Conservation (phyloP, 2,797 vertebrate species). For the Notolepis coatsorum region DNA sequence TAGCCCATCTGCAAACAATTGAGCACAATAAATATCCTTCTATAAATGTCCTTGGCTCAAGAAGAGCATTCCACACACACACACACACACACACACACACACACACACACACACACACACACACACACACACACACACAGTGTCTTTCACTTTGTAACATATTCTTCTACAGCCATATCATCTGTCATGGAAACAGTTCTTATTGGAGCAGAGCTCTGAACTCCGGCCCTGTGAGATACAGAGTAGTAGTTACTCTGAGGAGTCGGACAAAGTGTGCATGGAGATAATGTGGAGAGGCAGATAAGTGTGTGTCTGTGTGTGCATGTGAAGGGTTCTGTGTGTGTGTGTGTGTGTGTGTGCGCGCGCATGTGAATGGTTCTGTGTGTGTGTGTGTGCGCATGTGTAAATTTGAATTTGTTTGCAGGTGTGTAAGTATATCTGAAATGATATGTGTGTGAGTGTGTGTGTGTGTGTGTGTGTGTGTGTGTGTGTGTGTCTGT, state of each 20-base stretch:
- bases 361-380: too few relatives aligned
- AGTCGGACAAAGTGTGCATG: slow-evolving; percentile 1
- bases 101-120: too few relatives aligned
- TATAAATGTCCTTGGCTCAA: background rate
- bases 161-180: background rate
- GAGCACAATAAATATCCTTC: background rate
- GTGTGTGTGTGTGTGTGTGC: background rate
- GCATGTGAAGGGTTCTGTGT: background rate
- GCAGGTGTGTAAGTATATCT: too few relatives aligned
- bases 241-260: background rate
- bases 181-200: background rate
- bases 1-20: background rate
- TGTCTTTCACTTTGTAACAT: too few relatives aligned
- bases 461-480: background rate
- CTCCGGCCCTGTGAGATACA: background rate
- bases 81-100: too few relatives aligned
- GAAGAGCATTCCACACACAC: too few relatives aligned
- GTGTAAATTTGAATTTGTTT: too few relatives aligned
- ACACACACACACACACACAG: too few relatives aligned
- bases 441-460: too few relatives aligned
- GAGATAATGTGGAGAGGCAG: background rate
- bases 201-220: too few relatives aligned
- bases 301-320: background rate
- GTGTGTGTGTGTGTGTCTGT: background rate
- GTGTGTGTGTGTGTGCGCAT: too few relatives aligned